These are phyloP conservation scores for Nylanderia fulva DNA, from an alignment of 1,140 invertebrate genomes.

Conservation along the genomic window DNA sequence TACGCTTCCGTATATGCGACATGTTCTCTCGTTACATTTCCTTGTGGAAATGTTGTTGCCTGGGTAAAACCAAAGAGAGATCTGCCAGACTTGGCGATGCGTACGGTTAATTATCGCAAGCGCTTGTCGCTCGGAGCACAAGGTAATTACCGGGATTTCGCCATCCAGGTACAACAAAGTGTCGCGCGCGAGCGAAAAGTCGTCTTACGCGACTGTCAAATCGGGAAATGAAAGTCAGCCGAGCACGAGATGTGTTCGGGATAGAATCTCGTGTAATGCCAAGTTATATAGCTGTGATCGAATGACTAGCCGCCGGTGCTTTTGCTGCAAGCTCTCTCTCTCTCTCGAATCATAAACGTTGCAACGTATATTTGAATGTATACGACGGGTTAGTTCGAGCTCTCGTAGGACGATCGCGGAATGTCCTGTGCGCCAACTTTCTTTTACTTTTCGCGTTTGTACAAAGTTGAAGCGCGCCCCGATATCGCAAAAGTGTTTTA, in stretches of 20 bases:
- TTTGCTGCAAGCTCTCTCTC: constrained; percentile 12
- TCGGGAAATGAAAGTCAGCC: constrained; percentile 3
- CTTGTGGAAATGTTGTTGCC: not conserved
- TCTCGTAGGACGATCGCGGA: not conserved
- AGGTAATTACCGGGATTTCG: constrained; percentile 1
- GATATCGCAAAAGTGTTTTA: not conserved
- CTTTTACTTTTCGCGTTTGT: not conserved
- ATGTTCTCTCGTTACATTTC: constrained; percentile 13
- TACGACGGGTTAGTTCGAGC: not conserved
- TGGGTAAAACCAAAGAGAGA: not conserved
- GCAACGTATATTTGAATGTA: constrained; percentile 28
- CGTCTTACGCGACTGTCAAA: not conserved
- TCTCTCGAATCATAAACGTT: not conserved
- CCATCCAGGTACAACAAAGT: not conserved
- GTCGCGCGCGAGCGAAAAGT: not conserved
- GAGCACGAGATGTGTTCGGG: not conserved
- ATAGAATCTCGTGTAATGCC: not conserved
- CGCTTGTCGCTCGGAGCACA: not conserved
- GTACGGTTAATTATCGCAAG: constrained; percentile 4
- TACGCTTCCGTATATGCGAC: not conserved
- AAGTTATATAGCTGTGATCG: not conserved
- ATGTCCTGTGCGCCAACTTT: not conserved
- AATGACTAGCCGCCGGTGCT: not conserved
- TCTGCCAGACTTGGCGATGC: not conserved
- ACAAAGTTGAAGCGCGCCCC: not conserved